Base-by-base conservation (phyloP, 2,888 invertebrate genomes). In the Xylota sylvarum region DNA sequence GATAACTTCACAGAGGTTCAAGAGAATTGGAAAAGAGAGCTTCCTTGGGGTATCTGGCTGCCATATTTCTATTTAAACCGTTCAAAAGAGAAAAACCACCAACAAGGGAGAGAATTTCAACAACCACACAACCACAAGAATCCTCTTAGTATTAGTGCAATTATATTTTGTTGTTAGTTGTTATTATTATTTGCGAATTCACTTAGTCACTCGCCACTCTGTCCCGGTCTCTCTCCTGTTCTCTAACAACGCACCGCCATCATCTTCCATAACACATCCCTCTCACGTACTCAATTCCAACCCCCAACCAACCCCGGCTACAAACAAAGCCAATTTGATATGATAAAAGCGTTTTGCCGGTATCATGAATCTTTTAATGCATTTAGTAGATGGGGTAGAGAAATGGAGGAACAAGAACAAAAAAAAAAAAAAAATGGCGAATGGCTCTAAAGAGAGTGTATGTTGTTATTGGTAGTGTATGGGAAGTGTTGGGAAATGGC, bases 361-460 rank as follows among this genome's bases (percentile, higher is more conserved):
- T 88, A 88, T 89, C 88, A 89, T 89, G 89, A 89, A 89, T 89
- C 88, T 89, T 89, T 89, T 88, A 89, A 89, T 89, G 89, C 89
- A 89, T 88, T 88, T 88, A 88, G 88, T 76, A 62, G 88, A 88
- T 85, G 82, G 78, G 69, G 55, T 60, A 46, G 52, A 77, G 65
- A 46, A 74, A 81, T 82, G 83, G 76, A 81, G 82, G 19, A 32
- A 19, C 4, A 65, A 62, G 6, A 46, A 7, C 14, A 17, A 27
- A 52, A 19, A 52, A 37, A 70, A 50, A 60, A 65, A 74, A 80
- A 52, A 80, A 52, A 78, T 46, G 55, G 35, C 60, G 73, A 73
- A 52, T 52, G 60, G 43, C 77, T 86, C 86, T 17, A 32, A 82
- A 78, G 78, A 86, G 78, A 78, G 67, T 79, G 70, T 77, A 77